Percentiles rank a stretch among this genome's conserved stretches.
These are phyloP conservation scores for Cromileptes altivelis DNA, from an alignment of 2,113 vertebrate species.

Conservation along the genomic window DNA sequence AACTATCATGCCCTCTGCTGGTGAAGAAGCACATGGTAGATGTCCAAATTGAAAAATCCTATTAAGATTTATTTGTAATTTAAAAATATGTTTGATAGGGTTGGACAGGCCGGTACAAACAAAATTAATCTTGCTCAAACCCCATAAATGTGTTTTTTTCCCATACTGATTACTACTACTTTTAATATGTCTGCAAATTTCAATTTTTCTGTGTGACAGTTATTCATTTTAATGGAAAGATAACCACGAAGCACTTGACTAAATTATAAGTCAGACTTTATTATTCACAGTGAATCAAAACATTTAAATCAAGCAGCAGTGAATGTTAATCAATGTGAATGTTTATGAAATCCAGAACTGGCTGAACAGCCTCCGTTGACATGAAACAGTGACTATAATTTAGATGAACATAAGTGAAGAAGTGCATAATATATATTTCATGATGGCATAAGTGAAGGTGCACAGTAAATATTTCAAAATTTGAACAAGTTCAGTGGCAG, in stretches of 20 bases:
- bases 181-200: neutral
- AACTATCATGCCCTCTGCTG: slow-evolving; percentile 30
- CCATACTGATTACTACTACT: neutral
- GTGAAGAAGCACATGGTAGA: neutral
- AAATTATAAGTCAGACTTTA: slow-evolving; percentile 36
- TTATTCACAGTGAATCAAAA: slow-evolving; percentile 56
- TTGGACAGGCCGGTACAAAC: neutral
- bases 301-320: slow-evolving; percentile 26
- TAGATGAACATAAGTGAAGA: slow-evolving; percentile 17
- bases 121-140: neutral
- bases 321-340: slow-evolving; percentile 28
- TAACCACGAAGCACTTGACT: slow-evolving; percentile 1
- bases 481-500: slow-evolving; percentile 33
- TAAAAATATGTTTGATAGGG: neutral
- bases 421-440: slow-evolving; percentile 1
- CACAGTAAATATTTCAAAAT: neutral
- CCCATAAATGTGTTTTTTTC: neutral
- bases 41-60: neutral
- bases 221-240: neutral
- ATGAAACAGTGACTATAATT: slow-evolving; percentile 17
- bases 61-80: neutral
- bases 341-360: slow-evolving; percentile 4
- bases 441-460: slow-evolving; percentile 24
- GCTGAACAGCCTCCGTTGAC: neutral
- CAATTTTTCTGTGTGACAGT: no score